Evolutionary conservation across 1,140 invertebrate genomes (phyloP), one percentile per base, ranked within the genome.

Genomic region (Dendroctonus ponderosae): DNA sequence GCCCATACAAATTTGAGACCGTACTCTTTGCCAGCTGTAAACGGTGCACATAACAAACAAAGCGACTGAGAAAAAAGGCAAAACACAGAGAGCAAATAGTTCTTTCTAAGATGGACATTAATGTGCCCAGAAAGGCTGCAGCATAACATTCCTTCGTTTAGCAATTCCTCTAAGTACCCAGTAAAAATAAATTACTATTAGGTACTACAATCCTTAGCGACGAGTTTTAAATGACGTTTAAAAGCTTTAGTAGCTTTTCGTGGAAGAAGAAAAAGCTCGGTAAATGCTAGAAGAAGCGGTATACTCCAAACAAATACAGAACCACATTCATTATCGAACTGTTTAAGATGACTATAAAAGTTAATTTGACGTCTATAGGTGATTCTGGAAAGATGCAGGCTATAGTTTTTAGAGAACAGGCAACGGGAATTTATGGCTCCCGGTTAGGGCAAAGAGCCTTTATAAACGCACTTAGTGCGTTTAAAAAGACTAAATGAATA

Each of bases 111-210:
- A 63, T 53, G 39, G 58, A 48, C 43, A 49, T 56, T 60, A 60
- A 44, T 43, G 15, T 46, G 9, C 40, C 41, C 9, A 12, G 14
- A 52, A 52, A 51, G 39, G 50, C 60, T 43, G 51, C 39, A 41
- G 43, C 15, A 57, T 38, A 39, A 37, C 50, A 63, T 54, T 53
- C 60, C 48, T 51, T 12, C 49, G n/a, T 12, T 26, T 43, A 6
- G 46, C 51, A 54, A 63, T 63, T 63, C 40, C 49, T 54, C 50
- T 54, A 42, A 63, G 50, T 63, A 46, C 61, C 38, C 51, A 14
- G 61, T 63, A 63, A 63, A 63, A 63, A 53, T 63, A 54, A 63
- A 63, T 63, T 54, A 63, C 61, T 63, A 63, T 63, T 63, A 51
- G 51, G 40, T 63, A 63, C 61, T 53, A 53, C 42, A 63, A 63